Conservation (phyloP, 2,888 invertebrate species). For the Synanthedon myopaeformis region DNA sequence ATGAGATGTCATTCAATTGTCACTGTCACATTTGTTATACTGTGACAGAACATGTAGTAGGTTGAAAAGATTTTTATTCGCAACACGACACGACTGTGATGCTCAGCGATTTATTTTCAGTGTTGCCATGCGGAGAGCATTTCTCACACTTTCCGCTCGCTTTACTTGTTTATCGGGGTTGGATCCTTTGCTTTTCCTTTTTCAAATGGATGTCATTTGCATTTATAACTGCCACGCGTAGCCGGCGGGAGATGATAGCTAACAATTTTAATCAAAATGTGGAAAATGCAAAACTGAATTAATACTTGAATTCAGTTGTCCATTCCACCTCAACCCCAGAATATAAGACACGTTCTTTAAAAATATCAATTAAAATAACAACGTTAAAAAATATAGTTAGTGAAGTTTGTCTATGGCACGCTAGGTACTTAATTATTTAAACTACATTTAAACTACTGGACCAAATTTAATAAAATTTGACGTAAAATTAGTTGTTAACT, state of each 20-base stretch:
- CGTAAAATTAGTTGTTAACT: neutral
- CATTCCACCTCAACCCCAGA: too few species aligned
- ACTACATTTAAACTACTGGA: neutral
- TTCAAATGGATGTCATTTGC: neutral
- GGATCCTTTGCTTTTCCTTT: neutral
- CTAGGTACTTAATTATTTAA: too few species aligned
- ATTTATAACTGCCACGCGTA: neutral
- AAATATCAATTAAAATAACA: too few species aligned
- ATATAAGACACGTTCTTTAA: too few species aligned
- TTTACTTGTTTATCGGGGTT: slow-evolving; percentile 13
- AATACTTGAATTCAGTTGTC: too few species aligned
- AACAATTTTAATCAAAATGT: neutral
- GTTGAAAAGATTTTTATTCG: slow-evolving; percentile 22
- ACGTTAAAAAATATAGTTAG: too few species aligned
- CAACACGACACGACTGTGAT: slow-evolving; percentile 22
- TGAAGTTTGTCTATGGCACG: too few species aligned
- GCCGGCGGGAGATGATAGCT: neutral
- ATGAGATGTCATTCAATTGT: too few species aligned
- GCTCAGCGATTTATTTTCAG: slow-evolving; percentile 44
- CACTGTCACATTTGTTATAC: too few species aligned
- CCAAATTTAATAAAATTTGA: neutral
- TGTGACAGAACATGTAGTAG: too few species aligned
- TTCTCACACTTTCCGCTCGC: slow-evolving; percentile 35
- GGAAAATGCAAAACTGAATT: too few species aligned
- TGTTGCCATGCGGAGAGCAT: slow-evolving; percentile 43